Evolutionary conservation across 2,797 vertebrate genomes (phyloP).

Genomic region (Lates japonicus): DNA sequence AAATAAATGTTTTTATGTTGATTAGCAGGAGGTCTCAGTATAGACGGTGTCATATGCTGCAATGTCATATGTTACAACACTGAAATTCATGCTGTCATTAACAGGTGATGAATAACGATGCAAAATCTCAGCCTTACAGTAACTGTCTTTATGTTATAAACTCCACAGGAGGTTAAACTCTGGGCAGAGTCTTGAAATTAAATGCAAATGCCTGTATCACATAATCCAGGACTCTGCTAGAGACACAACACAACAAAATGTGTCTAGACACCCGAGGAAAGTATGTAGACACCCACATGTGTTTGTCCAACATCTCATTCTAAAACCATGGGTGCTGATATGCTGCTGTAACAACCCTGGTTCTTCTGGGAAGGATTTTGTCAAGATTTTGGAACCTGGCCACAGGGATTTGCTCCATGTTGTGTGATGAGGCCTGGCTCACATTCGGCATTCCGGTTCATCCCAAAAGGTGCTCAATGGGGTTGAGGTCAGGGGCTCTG

Average conservation of each 20-base stretch:
- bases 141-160: too few relatives aligned
- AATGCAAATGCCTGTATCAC: too few relatives aligned
- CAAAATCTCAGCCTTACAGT: too few relatives aligned
- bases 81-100: neutral
- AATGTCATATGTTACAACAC: neutral
- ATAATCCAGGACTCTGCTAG: neutral
- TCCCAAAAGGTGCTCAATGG: neutral
- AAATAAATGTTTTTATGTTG: slow-evolving; percentile 18
- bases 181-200: too few relatives aligned
- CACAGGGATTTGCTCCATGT: neutral
- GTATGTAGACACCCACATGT: neutral
- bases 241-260: neutral
- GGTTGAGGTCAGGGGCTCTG: neutral
- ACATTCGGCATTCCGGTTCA: neutral
- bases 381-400: neutral
- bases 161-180: too few relatives aligned
- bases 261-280: neutral
- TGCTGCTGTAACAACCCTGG: neutral
- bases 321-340: neutral
- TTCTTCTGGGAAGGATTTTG: slow-evolving; percentile 1
- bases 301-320: neutral
- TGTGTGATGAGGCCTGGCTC: too few relatives aligned
- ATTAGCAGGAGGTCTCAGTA: slow-evolving; percentile 1
- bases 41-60: too few relatives aligned
- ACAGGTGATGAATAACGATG: neutral